Evolutionary conservation across 2,113 vertebrate species (phyloP).

Genomic region (Bubo blakistoni): DNA sequence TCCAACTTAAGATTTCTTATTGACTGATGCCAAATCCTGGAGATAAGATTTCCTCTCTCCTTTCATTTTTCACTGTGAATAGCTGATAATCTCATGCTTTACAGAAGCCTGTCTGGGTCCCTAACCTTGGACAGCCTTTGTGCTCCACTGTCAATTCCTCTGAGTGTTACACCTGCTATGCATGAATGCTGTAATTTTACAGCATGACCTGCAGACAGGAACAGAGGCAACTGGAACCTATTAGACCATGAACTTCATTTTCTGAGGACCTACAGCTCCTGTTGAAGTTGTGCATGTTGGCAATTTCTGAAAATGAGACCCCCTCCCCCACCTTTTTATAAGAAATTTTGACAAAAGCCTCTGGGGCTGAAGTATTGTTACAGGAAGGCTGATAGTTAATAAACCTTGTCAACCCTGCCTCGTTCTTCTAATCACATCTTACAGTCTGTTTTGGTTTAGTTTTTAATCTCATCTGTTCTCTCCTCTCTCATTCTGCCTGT

Average conservation of each 20-base stretch:
- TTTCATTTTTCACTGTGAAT: neutral
- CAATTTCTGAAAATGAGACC: neutral
- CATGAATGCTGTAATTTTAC: conserved; percentile 56
- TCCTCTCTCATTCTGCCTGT: neutral
- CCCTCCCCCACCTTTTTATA: neutral
- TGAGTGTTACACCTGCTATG: conserved; percentile 37
- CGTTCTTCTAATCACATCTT: neutral
- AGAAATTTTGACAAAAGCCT: conserved; percentile 16
- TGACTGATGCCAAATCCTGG: neutral
- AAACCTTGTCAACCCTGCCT: conserved; percentile 6
- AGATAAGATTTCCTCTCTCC: neutral
- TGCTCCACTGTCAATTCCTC: conserved; percentile 1
- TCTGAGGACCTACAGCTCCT: neutral
- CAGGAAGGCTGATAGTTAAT: conserved; percentile 13
- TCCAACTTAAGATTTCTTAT: neutral
- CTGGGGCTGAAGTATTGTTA: neutral
- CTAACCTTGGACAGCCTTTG: neutral
- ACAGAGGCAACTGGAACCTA: conserved; percentile 12
- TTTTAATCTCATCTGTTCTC: neutral
- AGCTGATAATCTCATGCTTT: neutral
- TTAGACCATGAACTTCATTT: conserved; percentile 46
- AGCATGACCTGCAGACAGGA: conserved; percentile 28
- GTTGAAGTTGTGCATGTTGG: neutral
- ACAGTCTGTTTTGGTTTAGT: neutral
- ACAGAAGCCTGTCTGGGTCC: neutral